A percentile compares a stretch with the other conserved stretches of the same genome.
Evolutionary conservation across 2,888 invertebrate species (phyloP).

Genomic region (Proisotoma minuta): DNA sequence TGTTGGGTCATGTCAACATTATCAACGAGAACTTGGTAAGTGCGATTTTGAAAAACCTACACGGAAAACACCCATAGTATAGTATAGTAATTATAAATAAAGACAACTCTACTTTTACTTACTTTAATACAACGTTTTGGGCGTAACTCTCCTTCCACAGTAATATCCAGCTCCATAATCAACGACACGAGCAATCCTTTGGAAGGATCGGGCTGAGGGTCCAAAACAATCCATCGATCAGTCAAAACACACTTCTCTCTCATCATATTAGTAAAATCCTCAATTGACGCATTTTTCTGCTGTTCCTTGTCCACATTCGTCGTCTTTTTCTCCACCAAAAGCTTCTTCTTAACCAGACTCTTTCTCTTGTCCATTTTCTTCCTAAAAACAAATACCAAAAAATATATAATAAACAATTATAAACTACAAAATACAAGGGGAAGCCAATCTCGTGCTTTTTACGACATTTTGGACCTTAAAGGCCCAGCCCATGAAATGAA

Average conservation of each 20-base stretch:
- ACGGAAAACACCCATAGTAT: neutral
- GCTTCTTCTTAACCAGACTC: too few species aligned
- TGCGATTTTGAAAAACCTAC: conserved; percentile 4
- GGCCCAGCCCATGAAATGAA: too few species aligned
- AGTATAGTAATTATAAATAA: neutral
- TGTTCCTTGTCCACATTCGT: neutral
- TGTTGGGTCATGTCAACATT: conserved; percentile 7
- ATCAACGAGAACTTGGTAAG: conserved; percentile 4
- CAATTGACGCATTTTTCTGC: neutral
- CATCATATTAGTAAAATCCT: neutral
- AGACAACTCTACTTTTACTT: neutral
- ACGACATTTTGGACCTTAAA: too few species aligned
- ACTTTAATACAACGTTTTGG: conserved; percentile 9
- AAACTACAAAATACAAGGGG: too few species aligned
- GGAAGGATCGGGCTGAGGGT: neutral
- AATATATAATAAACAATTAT: too few species aligned
- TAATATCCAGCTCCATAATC: conserved; percentile 5
- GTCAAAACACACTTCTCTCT: neutral
- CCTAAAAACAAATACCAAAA: too few species aligned
- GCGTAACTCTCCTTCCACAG: conserved; percentile 3
- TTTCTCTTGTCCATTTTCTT: too few species aligned
- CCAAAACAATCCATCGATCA: conserved; percentile 5
- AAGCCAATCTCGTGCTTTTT: too few species aligned
- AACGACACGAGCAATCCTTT: neutral
- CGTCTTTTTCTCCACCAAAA: too few species aligned